A percentile compares a stretch with the other conserved stretches of the same genome.
These are phyloP conservation scores for Bos taurus DNA, from an alignment of 2,113 vertebrate species.

Conservation along the genomic window ARS-UCD2.0 NC_037332.1:118558501-118559000, in stretches of 20 bases:
- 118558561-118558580: not conserved
- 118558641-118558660: not conserved
- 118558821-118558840: accelerated
- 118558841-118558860: too few species aligned
- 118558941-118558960: accelerated
- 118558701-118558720: too few species aligned
- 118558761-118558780: accelerated
- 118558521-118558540: accelerated
- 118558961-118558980: not conserved
- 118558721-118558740: too few species aligned
- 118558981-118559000: not conserved
- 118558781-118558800: not conserved
- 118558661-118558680: accelerated
- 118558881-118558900: not conserved
- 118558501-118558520: not conserved
- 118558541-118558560: not conserved
- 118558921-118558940: not conserved
- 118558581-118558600: not conserved
- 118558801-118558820: accelerated
- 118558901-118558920: not conserved
- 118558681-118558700: not conserved
- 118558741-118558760: accelerated
- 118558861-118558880: accelerated
- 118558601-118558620: not conserved
- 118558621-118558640: too few species aligned